Conservation (phyloP, 2,797 vertebrate species). For the Ceryle rudis region DNA sequence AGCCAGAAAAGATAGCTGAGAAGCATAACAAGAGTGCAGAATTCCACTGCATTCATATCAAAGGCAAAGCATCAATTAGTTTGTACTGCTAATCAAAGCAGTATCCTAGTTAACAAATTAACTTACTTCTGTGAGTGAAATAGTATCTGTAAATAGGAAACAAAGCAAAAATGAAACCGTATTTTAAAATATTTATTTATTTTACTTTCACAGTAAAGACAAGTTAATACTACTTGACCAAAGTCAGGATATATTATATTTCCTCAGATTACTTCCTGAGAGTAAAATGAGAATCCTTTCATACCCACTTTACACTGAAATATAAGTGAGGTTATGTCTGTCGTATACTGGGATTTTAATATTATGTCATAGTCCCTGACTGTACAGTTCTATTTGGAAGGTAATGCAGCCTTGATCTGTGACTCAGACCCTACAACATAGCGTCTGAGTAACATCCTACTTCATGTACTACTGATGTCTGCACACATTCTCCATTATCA, state of each 20-base stretch:
- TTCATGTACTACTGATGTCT: neutral
- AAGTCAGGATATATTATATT: constrained; percentile 27
- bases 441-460: neutral
- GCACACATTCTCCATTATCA: neutral
- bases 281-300: neutral
- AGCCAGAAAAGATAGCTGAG: neutral
- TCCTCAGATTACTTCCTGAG: constrained; percentile 9
- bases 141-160: constrained; percentile 1
- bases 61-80: neutral
- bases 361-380: neutral
- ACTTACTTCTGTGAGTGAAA: neutral
- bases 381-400: neutral
- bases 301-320: neutral
- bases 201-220: constrained; percentile 46
- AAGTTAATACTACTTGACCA: neutral
- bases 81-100: neutral
- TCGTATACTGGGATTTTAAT: neutral
- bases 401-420: neutral
- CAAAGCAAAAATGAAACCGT: constrained; percentile 31
- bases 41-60: neutral
- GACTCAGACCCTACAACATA: neutral
- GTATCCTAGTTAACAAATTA: neutral
- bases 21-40: neutral
- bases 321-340: neutral
- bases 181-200: constrained; percentile 50